Base-by-base conservation (phyloP, 2,113 vertebrate genomes). In the Oncorhynchus mykiss region DNA sequence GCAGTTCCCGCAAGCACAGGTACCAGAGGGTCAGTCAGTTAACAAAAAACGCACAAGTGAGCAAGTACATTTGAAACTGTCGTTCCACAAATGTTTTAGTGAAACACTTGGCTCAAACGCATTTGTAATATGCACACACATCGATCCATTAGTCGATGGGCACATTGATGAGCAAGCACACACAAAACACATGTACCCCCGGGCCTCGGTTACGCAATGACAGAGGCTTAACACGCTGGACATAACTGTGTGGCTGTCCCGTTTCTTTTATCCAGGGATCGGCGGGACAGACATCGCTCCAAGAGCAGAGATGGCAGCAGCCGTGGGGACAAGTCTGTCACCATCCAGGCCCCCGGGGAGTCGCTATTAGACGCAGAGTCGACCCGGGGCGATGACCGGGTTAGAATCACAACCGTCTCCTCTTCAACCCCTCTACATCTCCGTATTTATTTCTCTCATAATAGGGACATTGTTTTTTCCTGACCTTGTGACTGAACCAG, bases 341-440 rank as follows among this genome's bases (percentile, higher is more conserved):
- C 97, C 0, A 99, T 99, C 87, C 97, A 99, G 90, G 97, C 96
- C 0, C 97, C 97, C 0, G 96, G 96, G 5, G 97, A 99, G 72
- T 96, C 97, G 0, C 88, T 99, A 82, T 86, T 99, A 79, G 97
- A 98, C 76, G 96, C 96, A 0, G 97, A 98, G 85, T 97, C 96
- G 0, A 98, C 97, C 0, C 91, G 97, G 0, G 97, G 96, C 71
- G 97, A 99, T 0, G 97, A 98, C 22, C 78, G 96, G 93, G 97
- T 98, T 80, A 79, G 91, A 31, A 9, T n/a, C 67, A 31, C 67
- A 34, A 16, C 24, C 31, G 20, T 22, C 14, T 57, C 54, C 54
- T 22, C 54, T 6, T 20, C 54, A 4, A 20, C 54, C 18, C 54
- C 54, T 7, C 59, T 22, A 22, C 6, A 45, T 45, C 59, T 11